phyloP scores from a whole-genome alignment of 2,888 invertebrate species.

The Melolontha melolontha region DNA sequence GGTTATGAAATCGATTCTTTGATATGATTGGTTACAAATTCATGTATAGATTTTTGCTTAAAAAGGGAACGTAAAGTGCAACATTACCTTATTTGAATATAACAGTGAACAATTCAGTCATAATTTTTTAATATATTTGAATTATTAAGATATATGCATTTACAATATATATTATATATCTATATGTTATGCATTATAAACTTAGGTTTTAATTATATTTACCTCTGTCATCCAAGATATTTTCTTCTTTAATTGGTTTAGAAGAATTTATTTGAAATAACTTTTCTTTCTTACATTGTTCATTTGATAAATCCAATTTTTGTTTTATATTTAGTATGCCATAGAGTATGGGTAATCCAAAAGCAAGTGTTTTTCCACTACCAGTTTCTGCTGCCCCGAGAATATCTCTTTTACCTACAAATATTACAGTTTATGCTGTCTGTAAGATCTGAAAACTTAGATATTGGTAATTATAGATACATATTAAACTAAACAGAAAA shows the following conservation, averaged over 20 bases:
- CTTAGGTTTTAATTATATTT: too few relatives aligned
- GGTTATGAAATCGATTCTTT: too few relatives aligned
- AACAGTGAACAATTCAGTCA: too few relatives aligned
- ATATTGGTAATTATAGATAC: too few relatives aligned
- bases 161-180: conserved; percentile 26
- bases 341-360: conserved; percentile 92
- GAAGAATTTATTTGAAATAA: background rate
- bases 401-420: conserved; percentile 83
- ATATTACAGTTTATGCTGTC: background rate
- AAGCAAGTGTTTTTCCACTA: conserved; percentile 98
- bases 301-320: conserved; percentile 22
- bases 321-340: conserved; percentile 78
- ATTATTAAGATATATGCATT: conserved; percentile 36
- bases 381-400: conserved; percentile 99
- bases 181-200: conserved; percentile 17
- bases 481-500: too few relatives aligned
- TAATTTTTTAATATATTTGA: too few relatives aligned
- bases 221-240: background rate
- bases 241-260: too few relatives aligned
- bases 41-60: too few relatives aligned
- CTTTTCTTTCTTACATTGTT: background rate
- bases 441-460: too few relatives aligned
- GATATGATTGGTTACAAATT: too few relatives aligned
- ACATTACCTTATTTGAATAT: too few relatives aligned
- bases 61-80: too few relatives aligned